Evolutionary conservation across 1,140 invertebrate species (phyloP), one percentile per base, ranked within the genome.

Genomic region (Gryon sp.): DNA sequence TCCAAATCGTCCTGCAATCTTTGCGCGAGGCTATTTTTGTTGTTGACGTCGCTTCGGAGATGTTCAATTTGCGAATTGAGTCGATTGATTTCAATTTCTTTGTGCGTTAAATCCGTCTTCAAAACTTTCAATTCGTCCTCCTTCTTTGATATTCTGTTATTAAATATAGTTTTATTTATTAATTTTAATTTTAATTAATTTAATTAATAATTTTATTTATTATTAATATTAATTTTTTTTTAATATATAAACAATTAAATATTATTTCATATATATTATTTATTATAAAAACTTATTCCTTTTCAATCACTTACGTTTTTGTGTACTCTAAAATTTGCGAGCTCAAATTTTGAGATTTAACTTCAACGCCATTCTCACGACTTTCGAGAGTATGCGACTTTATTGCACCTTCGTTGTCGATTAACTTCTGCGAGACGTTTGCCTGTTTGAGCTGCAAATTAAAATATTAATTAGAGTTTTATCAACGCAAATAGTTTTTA

Each of bases 1-100:
- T 92, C 90, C 38, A 95, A 86, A 81, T 94, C 91, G 38, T 89
- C 83, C 70, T 89, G 85, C 22, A 93, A 82, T 63, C 82, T 81
- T 18, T 85, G 81, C 14, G 78, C 74, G 32, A 76, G 16, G 57
- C 48, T 79, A 34, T 66, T 72, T 28, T 86, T 75, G 70, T 81
- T 69, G 11, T 82, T 82, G 4, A 82, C 48, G 40, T 88, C 80
- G 60, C 73, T 80, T 74, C 78, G 59, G 30, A 88, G 77, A 43
- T 84, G 36, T 79, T 88, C 19, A 15, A 88, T 72, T 52, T 83
- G 83, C 24, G 81, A 84, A 55, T 88, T 88, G 53, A 92, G 72
- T 74, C 89, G 85, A 65, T 84, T 86, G 11, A 90, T 66, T 70
- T 91, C 90, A 20, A 85, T 81, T 50, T 87, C 82, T 45, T 87